Conservation (phyloP, 2,888 invertebrate genomes). For the Cephalotes varians region DNA sequence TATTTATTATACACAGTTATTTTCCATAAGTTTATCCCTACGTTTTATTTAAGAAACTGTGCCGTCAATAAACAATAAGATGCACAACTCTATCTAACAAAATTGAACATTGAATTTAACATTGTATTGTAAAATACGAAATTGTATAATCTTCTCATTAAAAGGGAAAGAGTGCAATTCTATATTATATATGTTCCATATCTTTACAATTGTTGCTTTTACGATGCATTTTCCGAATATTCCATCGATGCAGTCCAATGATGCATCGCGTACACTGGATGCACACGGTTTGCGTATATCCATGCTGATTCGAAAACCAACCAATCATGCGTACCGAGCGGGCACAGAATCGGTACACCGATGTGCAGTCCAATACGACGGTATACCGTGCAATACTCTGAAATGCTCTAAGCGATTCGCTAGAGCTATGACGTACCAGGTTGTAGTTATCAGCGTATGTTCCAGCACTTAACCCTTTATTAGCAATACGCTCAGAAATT, state of each 20-base stretch:
- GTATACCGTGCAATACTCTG: slow-evolving; percentile 30
- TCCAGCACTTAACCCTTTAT: slow-evolving; percentile 52
- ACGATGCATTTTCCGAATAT: slow-evolving; percentile 44
- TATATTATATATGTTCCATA: slow-evolving; percentile 14
- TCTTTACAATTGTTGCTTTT: slow-evolving; percentile 16
- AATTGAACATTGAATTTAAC: neutral
- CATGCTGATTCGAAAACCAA: slow-evolving; percentile 53
- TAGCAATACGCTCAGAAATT: slow-evolving; percentile 51
- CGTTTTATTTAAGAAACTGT: neutral
- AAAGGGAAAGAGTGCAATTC: neutral
- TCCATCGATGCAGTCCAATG: slow-evolving; percentile 29
- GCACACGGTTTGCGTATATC: slow-evolving; percentile 52
- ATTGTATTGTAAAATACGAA: neutral
- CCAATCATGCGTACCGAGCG: slow-evolving; percentile 63
- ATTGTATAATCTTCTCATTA: neutral
- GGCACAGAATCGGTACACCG: slow-evolving; percentile 39
- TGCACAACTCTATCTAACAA: neutral
- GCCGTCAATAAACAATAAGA: neutral
- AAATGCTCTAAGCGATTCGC: slow-evolving; percentile 49
- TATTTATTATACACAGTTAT: neutral
- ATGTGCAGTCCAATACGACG: slow-evolving; percentile 33
- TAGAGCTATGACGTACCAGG: slow-evolving; percentile 39
- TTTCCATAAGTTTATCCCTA: neutral
- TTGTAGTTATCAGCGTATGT: slow-evolving; percentile 47
- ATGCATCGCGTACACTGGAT: slow-evolving; percentile 46